Percentiles rank a stretch among this genome's conserved stretches.
Evolutionary conservation across 2,888 invertebrate genomes (phyloP).

Genomic region (Mesorhabditis sp.): DNA sequence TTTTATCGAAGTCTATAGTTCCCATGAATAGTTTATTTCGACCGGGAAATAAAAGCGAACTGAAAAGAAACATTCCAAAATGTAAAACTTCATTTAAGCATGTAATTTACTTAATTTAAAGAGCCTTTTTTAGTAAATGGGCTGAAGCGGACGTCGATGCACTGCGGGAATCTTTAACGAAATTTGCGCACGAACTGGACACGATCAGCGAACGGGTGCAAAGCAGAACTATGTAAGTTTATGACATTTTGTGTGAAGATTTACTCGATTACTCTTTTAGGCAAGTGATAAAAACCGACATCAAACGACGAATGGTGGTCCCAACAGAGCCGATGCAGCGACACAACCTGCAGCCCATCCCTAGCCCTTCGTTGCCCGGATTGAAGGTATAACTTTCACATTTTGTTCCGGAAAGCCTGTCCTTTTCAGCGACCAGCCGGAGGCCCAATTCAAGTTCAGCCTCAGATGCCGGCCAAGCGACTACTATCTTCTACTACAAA

Average conservation of each 20-base stretch:
- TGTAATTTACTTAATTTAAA: too few species aligned
- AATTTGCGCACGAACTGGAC: conserved; percentile 52
- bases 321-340: not conserved
- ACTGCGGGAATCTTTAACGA: conserved; percentile 39
- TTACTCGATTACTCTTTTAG: conserved; percentile 16
- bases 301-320: conserved; percentile 30
- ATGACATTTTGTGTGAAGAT: not conserved
- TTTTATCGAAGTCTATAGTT: not conserved
- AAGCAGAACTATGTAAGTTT: conserved; percentile 37
- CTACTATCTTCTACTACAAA: not conserved
- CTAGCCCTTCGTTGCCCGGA: not conserved
- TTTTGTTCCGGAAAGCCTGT: not conserved
- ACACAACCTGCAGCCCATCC: not conserved
- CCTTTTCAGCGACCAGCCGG: not conserved
- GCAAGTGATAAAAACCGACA: conserved; percentile 40
- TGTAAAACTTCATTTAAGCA: too few species aligned
- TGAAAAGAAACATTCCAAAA: too few species aligned
- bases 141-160: conserved; percentile 45
- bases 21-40: too few species aligned
- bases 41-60: too few species aligned
- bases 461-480: not conserved
- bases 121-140: conserved; percentile 38
- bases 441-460: not conserved
- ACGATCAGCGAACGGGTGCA: conserved; percentile 43
- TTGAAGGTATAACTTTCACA: not conserved